phyloP scores from a whole-genome alignment of 2,113 vertebrate species.

The Pleuronectes platessa region DNA sequence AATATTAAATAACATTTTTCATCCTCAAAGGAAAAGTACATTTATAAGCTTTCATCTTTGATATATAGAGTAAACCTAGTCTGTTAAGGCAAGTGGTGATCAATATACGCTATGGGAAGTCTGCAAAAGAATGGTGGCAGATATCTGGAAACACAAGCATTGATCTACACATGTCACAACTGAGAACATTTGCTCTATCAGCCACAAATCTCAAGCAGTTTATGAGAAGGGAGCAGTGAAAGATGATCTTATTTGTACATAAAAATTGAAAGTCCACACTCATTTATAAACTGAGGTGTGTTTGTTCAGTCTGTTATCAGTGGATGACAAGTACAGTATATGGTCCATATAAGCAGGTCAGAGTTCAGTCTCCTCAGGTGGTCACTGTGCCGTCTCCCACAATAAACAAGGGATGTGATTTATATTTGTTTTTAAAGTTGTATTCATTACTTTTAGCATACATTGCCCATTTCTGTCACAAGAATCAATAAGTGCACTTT shows the following conservation, averaged over 20 bases:
- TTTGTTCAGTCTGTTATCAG: constrained; percentile 15
- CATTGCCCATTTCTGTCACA: constrained; percentile 18
- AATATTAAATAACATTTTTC: constrained; percentile 36
- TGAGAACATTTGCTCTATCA: constrained; percentile 12
- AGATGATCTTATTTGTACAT: constrained; percentile 11
- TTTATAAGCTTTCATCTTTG: constrained; percentile 46
- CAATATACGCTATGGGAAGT: constrained; percentile 62
- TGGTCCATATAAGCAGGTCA: constrained; percentile 33
- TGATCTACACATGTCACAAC: constrained; percentile 10
- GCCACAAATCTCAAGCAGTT: constrained; percentile 24
- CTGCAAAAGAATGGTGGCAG: constrained; percentile 45
- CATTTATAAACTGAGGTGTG: neutral
- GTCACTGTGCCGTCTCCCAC: neutral
- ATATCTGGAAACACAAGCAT: constrained; percentile 20
- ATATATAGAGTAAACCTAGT: constrained; percentile 56
- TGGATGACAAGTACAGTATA: constrained; percentile 22
- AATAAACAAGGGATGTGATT: constrained; percentile 6
- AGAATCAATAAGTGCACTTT: constrained; percentile 69
- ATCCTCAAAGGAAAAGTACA: constrained; percentile 48
- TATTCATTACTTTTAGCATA: constrained; percentile 1
- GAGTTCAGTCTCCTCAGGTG: constrained; percentile 1
- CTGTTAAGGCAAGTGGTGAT: constrained; percentile 82
- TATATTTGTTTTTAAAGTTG: constrained; percentile 25
- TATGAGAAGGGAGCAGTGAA: constrained; percentile 8
- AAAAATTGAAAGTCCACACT: constrained; percentile 18